Conservation (phyloP, 2,797 vertebrate species). For the Luscinia luscinia region DNA sequence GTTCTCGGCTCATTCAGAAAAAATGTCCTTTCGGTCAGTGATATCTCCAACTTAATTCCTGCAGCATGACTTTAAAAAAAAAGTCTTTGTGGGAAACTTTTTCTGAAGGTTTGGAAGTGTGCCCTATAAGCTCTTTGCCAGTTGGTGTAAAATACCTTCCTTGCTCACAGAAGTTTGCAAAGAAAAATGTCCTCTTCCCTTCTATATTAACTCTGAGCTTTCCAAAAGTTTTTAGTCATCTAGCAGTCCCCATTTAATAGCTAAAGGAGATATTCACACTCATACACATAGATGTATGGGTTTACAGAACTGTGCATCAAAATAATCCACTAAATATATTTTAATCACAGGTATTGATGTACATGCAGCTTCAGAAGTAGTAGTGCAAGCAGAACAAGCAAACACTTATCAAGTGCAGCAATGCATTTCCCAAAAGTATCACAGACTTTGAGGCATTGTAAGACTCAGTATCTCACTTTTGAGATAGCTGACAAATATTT, state of each 20-base stretch:
- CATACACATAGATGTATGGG: background rate
- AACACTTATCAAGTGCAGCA: background rate
- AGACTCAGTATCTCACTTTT: accelerated
- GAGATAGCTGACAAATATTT: background rate
- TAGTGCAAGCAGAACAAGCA: background rate
- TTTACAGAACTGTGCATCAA: background rate
- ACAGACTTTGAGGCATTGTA: background rate
- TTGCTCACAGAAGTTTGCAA: constrained; percentile 54
- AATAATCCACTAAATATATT: background rate
- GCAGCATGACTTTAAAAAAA: constrained; percentile 69
- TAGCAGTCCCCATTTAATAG: background rate
- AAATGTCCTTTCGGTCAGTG: constrained; percentile 82
- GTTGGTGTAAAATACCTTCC: constrained; percentile 75
- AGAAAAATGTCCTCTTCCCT: constrained; percentile 25
- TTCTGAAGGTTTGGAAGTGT: constrained; percentile 70
- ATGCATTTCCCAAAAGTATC: background rate
- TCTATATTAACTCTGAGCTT: constrained; percentile 12
- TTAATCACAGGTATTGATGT: background rate
- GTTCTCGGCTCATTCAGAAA: constrained; percentile 81
- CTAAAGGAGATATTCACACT: background rate
- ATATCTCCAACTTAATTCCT: constrained; percentile 83
- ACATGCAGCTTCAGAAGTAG: background rate
- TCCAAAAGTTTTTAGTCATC: background rate
- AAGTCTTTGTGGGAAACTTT: constrained; percentile 62
- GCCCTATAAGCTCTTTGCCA: constrained; percentile 74